phyloP scores from a whole-genome alignment of 2,113 vertebrate genomes.

The Enhydra lutris region DNA sequence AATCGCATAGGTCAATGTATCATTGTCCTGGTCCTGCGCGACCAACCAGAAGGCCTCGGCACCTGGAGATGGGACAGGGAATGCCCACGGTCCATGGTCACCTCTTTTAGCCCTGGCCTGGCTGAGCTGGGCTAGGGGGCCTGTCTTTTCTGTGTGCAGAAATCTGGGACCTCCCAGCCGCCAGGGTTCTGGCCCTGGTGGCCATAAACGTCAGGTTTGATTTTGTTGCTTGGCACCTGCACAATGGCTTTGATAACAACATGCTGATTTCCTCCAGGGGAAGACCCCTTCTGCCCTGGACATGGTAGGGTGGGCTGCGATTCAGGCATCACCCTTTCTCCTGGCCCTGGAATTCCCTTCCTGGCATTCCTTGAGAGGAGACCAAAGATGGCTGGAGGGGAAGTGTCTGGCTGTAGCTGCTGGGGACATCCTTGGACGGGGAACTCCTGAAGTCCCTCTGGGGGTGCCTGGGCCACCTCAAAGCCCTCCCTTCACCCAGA shows the following conservation, averaged over 20 bases:
- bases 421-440: not conserved
- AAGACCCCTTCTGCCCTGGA: not conserved
- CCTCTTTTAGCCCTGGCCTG: not conserved
- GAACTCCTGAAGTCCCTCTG: too few species aligned
- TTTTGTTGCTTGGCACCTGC: not conserved
- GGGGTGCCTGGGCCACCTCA: not conserved
- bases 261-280: not conserved
- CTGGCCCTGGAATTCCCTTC: not conserved
- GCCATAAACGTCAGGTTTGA: not conserved
- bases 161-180: not conserved
- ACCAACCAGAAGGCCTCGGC: slow-evolving; percentile 69
- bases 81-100: not conserved
- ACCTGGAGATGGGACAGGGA: slow-evolving; percentile 61
- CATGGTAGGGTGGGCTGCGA: too few species aligned
- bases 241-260: not conserved
- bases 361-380: not conserved
- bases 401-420: not conserved
- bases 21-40: slow-evolving; percentile 67
- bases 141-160: not conserved
- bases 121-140: not conserved
- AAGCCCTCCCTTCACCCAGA: not conserved
- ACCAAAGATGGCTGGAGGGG: not conserved
- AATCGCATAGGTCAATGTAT: slow-evolving; percentile 74
- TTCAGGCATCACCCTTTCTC: not conserved
- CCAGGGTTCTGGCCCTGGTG: not conserved